Evolutionary conservation across 2,888 invertebrate genomes (phyloP).

Genomic region (Sabellastarte sp.): DNA sequence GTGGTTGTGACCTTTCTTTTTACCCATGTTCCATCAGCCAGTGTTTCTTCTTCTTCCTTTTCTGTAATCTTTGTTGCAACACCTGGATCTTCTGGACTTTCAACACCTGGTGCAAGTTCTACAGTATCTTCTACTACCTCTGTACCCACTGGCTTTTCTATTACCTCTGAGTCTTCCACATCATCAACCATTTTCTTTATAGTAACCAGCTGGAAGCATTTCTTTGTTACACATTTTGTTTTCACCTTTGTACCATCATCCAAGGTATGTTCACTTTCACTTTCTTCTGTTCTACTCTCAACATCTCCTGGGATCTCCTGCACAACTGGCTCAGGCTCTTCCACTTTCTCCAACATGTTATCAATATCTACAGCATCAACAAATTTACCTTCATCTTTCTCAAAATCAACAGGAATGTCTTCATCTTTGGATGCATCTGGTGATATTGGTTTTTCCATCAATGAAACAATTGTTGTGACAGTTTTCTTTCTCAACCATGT

Average conservation of each 20-base stretch:
- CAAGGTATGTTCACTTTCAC: background rate
- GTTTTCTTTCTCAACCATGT: no score
- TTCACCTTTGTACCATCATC: background rate
- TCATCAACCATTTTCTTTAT: no score
- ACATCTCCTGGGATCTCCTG: no score
- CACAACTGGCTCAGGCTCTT: no score
- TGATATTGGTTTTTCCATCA: no score
- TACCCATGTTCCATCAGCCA: conserved; percentile 5
- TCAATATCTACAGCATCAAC: no score
- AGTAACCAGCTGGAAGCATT: background rate
- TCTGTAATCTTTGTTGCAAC: background rate
- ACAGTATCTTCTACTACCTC: background rate
- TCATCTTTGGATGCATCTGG: no score
- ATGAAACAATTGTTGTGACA: no score
- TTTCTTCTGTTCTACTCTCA: background rate
- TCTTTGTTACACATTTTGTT: background rate
- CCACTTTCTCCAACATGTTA: no score
- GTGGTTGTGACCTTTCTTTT: conserved; percentile 1
- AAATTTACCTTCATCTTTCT: no score
- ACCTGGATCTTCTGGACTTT: background rate
- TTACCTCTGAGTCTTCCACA: background rate
- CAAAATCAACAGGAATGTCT: no score
- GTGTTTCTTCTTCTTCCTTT: background rate
- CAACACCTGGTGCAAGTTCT: background rate
- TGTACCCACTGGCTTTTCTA: background rate